Percentiles rank a stretch among this genome's conserved stretches.
Evolutionary conservation across 2,113 vertebrate genomes (phyloP).

Genomic region (Osmerus mordax): DNA sequence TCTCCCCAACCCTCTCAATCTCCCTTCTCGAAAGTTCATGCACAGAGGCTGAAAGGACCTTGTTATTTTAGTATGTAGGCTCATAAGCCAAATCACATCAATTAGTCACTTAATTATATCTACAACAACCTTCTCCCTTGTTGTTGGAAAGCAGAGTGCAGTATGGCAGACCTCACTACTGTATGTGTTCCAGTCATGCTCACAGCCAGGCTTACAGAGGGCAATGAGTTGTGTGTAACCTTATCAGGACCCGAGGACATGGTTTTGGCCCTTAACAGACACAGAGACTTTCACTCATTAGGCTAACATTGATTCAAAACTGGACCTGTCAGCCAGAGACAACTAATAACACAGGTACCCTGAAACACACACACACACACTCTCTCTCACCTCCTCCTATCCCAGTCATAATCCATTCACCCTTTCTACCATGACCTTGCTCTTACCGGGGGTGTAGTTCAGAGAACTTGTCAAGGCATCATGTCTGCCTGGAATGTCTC

Average conservation of each 20-base stretch:
- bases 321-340: not conserved
- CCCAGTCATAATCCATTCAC: not conserved
- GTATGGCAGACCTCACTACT: not conserved
- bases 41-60: not conserved
- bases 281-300: too few relatives aligned
- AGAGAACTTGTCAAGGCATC: constrained; percentile 5
- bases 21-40: not conserved
- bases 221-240: too few relatives aligned
- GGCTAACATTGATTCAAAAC: too few relatives aligned
- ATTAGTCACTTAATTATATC: constrained; percentile 49
- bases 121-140: constrained; percentile 39
- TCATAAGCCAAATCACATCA: constrained; percentile 35
- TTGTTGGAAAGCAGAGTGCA: not conserved
- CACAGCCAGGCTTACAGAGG: not conserved
- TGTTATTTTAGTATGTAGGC: not conserved
- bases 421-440: constrained; percentile 31
- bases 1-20: too few relatives aligned
- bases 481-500: too few relatives aligned
- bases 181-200: not conserved
- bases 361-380: not conserved
- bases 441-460: constrained; percentile 19
- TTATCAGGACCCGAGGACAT: too few relatives aligned
- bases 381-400: not conserved
- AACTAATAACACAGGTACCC: not conserved
- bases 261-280: too few relatives aligned